phyloP scores from a whole-genome alignment of 2,113 vertebrate genomes.

The Oncorhynchus clarkii region DNA sequence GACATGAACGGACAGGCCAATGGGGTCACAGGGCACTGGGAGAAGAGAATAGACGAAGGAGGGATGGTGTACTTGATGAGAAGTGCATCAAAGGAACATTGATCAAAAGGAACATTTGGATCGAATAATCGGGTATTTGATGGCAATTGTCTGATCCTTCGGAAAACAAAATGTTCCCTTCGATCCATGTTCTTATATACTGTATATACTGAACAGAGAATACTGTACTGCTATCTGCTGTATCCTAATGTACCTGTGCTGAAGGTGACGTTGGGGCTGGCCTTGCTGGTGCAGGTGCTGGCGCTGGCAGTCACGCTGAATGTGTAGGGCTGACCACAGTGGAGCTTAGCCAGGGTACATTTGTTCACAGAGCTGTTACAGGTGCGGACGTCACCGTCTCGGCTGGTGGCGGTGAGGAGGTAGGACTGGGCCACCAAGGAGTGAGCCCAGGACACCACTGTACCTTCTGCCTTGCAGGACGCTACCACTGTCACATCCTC shows the following conservation, averaged over 20 bases:
- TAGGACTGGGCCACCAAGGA: constrained; percentile 63
- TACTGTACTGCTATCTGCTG: background rate
- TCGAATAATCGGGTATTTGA: too few relatives aligned
- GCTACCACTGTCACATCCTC: constrained; percentile 37
- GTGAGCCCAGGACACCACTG: constrained; percentile 56
- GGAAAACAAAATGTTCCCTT: too few relatives aligned
- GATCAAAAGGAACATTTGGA: background rate
- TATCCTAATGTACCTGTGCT: constrained; percentile 52
- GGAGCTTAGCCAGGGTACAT: constrained; percentile 62
- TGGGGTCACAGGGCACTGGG: constrained; percentile 72
- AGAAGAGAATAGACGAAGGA: background rate
- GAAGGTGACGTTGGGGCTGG: constrained; percentile 44
- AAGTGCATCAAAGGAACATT: too few relatives aligned
- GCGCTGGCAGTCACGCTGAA: constrained; percentile 57
- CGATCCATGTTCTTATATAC: too few relatives aligned
- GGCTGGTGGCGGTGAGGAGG: constrained; percentile 50
- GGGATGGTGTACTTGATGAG: too few relatives aligned
- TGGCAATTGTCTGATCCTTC: background rate
- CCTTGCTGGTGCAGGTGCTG: constrained; percentile 60
- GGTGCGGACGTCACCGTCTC: constrained; percentile 42
- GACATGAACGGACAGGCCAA: constrained; percentile 45
- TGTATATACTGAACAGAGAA: background rate
- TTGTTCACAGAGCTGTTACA: constrained; percentile 54
- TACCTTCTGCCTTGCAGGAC: constrained; percentile 45
- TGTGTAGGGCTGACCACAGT: constrained; percentile 64